Percentiles rank a stretch among this genome's conserved stretches.
These are phyloP conservation scores for Neoscelio sp. DNA, from an alignment of 2,888 invertebrate genomes.

Conservation along the genomic window DNA sequence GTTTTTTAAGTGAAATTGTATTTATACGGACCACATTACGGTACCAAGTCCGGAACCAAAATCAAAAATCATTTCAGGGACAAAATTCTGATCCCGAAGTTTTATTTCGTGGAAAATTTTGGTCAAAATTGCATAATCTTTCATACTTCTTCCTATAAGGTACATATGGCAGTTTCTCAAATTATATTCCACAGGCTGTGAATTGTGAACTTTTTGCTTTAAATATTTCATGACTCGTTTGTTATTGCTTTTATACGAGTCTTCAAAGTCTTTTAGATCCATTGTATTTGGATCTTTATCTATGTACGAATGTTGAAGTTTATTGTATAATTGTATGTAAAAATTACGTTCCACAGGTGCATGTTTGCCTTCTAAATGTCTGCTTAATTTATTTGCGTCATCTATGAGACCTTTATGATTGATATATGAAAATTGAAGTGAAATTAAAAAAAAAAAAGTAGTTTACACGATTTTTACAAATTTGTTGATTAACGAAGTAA, in stretches of 20 bases:
- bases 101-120: constrained; percentile 91
- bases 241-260: constrained; percentile 84
- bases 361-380: constrained; percentile 86
- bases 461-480: too few species aligned
- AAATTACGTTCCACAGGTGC: constrained; percentile 87
- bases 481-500: too few species aligned
- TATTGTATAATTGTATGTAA: constrained; percentile 82
- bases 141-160: constrained; percentile 88
- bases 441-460: too few species aligned
- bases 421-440: too few species aligned
- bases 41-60: constrained; percentile 97
- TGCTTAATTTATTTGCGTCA: constrained; percentile 85
- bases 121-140: constrained; percentile 90
- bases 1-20: constrained; percentile 14
- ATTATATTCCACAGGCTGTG: constrained; percentile 90
- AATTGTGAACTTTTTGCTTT: constrained; percentile 87
- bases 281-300: constrained; percentile 76
- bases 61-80: constrained; percentile 92
- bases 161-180: constrained; percentile 88
- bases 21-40: constrained; percentile 87
- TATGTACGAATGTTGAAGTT: constrained; percentile 70
- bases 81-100: constrained; percentile 86
- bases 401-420: constrained; percentile 84
- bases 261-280: constrained; percentile 80
- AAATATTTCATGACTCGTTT: constrained; percentile 85